Base-by-base conservation (phyloP, 2,888 invertebrate species). In the Pristionchus mayeri region DNA sequence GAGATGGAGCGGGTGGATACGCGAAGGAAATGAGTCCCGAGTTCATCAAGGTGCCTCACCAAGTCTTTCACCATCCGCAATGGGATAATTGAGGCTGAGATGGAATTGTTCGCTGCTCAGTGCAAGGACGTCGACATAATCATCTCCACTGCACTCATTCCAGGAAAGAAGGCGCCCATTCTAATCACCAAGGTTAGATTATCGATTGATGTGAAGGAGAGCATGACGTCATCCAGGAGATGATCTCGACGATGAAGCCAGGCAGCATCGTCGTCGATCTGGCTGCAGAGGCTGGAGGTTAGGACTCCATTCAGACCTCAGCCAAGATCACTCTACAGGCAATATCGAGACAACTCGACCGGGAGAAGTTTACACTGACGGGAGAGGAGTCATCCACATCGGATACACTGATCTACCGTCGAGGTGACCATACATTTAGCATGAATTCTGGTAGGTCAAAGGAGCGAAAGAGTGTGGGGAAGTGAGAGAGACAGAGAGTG, bases 211-310 rank as follows among this genome's bases (percentile, higher is more conserved):
- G 21, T 78, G 27, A 3, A 18, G 11, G 54, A 37, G 11, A 57
- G 34, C n/a, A 80, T 63, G 63, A 40, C 54, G 60, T 4, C 81
- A 57, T 60, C n/a, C 86, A 96, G 95, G 95, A 95, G 93, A 96
- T 96, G 93, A 94, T 96, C 37, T 95, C 95, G 52, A 94, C 95
- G 79, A 96, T 96, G 96, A 96, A 96, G 90, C 96, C 96, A 0
- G 97, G 97, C 44, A 96, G 96, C 88, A 96, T 97, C 40, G 95
- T 97, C 60, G 97, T 97, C 2, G 97, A 97, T 93, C 93, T 97
- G 90, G 97, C 97, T 0, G 96, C 97, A 0, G 97, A 97, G 94
- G 95, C 96, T 91, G 97, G 97, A 9, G 97, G 81, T 82, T 0
- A 27, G 48, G 21, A 16, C 3, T 50, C n/a, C n/a, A 21, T 3